Evolutionary conservation across 2,797 vertebrate species (phyloP), one percentile per base, ranked within the genome.

Genomic region (Trachops cirrhosus): DNA sequence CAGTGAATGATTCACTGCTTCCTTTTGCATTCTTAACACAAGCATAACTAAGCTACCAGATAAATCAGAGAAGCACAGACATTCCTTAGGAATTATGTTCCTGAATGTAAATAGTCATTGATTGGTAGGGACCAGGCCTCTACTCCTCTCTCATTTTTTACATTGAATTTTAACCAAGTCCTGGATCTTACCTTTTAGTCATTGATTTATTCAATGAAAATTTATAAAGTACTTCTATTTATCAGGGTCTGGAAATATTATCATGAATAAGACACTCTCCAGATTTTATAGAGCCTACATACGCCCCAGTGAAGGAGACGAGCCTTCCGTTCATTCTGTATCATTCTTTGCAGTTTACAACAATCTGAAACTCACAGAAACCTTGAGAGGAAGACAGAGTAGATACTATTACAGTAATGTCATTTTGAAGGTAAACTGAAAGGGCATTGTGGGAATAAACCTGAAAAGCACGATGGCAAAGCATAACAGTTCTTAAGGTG

Each of bases 31-130:
- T 96, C 75, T 57, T 57, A 83, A 70, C 39, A 39, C 70, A 83
- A 78, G 44, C 22, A 59, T 74, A 86, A 77, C 90, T 89, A 84
- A 96, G 44, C 39, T 84, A 86, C 37, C 75, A 93, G 67, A 91
- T 83, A 91, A 93, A 96, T 93, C 75, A 87, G 67, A 62, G 59
- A 83, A 59, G 22, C 26, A 9, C 8, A 89, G 64, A 75, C 16
- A 41, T 39, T 79, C 50, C 14, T 84, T 34, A 59, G 70, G 44
- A 94, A 86, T 59, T 95, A 93, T 78, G 78, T 86, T 70, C 84
- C 86, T 15, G 18, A 85, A 85, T 80, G 83, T 77, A 90, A 82
- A 92, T 64, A 73, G 71, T 22, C 52, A 84, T 46, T 67, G 73
- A 93, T 59, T 57, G 41, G 46, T 59, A 82, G 41, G 9, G 22